Base-by-base conservation (phyloP, 1,140 invertebrate genomes). In the Cotesia typhae region DNA sequence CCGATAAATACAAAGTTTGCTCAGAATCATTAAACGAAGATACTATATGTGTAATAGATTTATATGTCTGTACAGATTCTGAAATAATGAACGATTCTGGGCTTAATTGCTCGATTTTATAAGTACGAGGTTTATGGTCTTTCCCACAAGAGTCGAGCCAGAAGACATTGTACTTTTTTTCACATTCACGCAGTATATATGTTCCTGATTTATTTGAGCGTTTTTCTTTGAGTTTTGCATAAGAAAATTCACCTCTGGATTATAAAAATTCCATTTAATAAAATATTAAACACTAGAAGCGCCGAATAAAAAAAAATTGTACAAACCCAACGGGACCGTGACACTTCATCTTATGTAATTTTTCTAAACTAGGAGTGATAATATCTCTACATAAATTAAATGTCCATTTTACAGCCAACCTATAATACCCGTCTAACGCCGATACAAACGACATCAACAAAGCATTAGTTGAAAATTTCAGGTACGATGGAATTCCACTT, bases 261-360 rank as follows among this genome's bases (percentile, higher is more conserved):
- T 73, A 65, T 75, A 76, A 77, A 59, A 74, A 64, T 35, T 60
- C 57, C 63, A 72, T 72, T 41, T 73, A 2, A 10, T 47, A 47
- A 47, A 47, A 47, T 10, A 47, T 47, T 2, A 5, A 47, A 2
- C 41, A 47, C 6, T 47, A 10, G 10, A 47, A 9, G 41, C 10
- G 6, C 41, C 4, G 4, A 70, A 59, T 61, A 60, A 60, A 28
- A 57, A 68, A 35, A 67, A 52, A 38, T 38, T 14, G 12, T 52
- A 9, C 86, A 87, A 88, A 93, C 92, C 92, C 94, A 72, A 97
- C 91, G 68, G 96, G 95, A 37, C 95, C 95, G 87, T 97, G 95
- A 80, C 94, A 96, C 84, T 92, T 94, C 70, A 94, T 86, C 61
- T 87, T 85, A 76, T 92, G 89, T n/a, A 97, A 81, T 78, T 89